Evolutionary conservation across 1,140 invertebrate genomes (phyloP).

Genomic region (Drosophila ercepeae): DNA sequence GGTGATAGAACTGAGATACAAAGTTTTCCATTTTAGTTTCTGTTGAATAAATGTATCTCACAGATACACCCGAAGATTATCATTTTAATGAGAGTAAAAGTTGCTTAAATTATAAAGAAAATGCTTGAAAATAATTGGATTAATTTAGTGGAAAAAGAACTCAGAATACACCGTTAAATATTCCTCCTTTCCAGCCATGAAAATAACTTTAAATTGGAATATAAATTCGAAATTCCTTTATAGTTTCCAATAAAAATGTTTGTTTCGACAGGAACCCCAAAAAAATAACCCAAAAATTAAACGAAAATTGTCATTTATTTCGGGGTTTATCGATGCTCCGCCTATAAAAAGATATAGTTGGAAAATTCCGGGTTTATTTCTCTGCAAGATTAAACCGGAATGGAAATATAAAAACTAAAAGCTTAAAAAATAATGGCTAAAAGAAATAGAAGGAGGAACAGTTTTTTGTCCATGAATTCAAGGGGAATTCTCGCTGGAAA

Average conservation of each 20-base stretch:
- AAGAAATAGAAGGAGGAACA: constrained; percentile 23
- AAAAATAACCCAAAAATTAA: not conserved
- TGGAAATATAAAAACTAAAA: constrained; percentile 27
- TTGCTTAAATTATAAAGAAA: constrained; percentile 1
- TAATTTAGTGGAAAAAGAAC: constrained; percentile 1
- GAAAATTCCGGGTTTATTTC: constrained; percentile 19
- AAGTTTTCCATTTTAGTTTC: constrained; percentile 22
- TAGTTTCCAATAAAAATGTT: constrained; percentile 12
- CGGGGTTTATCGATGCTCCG: no score
- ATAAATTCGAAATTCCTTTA: not conserved
- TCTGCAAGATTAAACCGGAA: constrained; percentile 22
- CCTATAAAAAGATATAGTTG: no score
- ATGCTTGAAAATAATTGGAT: not conserved
- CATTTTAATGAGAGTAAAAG: constrained; percentile 41
- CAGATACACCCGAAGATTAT: constrained; percentile 13
- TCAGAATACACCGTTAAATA: not conserved
- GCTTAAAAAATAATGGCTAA: constrained; percentile 12
- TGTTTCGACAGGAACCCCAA: not conserved
- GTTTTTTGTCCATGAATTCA: constrained; percentile 26
- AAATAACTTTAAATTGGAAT: no score
- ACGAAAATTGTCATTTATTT: constrained; percentile 17
- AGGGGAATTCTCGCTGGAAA: constrained; percentile 38
- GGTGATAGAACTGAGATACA: constrained; percentile 35
- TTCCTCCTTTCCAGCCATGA: no score
- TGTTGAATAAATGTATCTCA: constrained; percentile 12